Conservation (phyloP, 1,140 invertebrate species). For the Panagrolaimus sp. region DNA sequence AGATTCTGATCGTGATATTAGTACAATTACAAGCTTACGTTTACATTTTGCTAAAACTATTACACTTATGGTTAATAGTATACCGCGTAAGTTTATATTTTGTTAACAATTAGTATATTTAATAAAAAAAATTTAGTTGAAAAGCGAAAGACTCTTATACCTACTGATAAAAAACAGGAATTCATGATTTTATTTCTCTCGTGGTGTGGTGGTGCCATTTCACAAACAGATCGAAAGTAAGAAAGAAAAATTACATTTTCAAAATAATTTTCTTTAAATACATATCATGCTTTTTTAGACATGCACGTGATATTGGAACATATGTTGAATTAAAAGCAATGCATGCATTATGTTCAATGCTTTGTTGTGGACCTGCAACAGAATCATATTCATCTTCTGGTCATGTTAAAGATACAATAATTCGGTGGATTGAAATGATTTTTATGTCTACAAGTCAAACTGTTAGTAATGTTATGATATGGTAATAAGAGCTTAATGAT, state of each 20-base stretch:
- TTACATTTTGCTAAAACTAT: slow-evolving; percentile 89
- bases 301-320: slow-evolving; percentile 59
- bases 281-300: slow-evolving; percentile 26
- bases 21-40: slow-evolving; percentile 73
- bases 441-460: slow-evolving; percentile 78
- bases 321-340: slow-evolving; percentile 68
- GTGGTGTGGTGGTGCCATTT: slow-evolving; percentile 75
- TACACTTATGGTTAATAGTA: slow-evolving; percentile 82
- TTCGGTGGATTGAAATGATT: slow-evolving; percentile 84
- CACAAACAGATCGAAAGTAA: slow-evolving; percentile 58
- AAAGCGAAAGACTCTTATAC: slow-evolving; percentile 74
- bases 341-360: slow-evolving; percentile 80
- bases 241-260: slow-evolving; percentile 6
- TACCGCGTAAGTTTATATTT: slow-evolving; percentile 68
- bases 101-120: slow-evolving; percentile 36
- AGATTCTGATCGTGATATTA: slow-evolving; percentile 67
- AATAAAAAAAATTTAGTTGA: slow-evolving; percentile 70
- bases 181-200: slow-evolving; percentile 83
- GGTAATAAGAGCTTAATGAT: too few species aligned
- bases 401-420: slow-evolving; percentile 74
- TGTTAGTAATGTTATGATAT: slow-evolving; percentile 58
- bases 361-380: slow-evolving; percentile 90
- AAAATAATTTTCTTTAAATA: neutral
- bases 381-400: slow-evolving; percentile 66
- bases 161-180: slow-evolving; percentile 75